Evolutionary conservation across 2,113 vertebrate genomes (phyloP).

Genomic region (Thalassoma bifasciatum): DNA sequence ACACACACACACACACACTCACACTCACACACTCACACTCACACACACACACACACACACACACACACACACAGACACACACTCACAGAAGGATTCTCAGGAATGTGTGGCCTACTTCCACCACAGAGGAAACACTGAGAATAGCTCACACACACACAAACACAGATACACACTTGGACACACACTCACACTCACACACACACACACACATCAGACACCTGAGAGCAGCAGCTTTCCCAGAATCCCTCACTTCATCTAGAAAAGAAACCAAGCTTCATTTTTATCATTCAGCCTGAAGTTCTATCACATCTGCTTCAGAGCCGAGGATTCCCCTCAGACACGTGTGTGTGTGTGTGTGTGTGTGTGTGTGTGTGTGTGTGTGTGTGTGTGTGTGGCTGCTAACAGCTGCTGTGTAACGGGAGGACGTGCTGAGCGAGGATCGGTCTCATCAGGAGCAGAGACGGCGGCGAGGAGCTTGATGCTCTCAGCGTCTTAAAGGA

Average conservation of each 20-base stretch:
- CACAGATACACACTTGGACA: no score
- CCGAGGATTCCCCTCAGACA: not conserved
- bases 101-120: conserved; percentile 58
- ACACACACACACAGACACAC: no score
- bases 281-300: not conserved
- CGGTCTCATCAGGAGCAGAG: not conserved
- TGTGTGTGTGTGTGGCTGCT: not conserved
- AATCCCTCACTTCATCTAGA: not conserved
- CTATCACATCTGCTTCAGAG: not conserved
- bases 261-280: not conserved
- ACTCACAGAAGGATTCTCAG: conserved; percentile 41
- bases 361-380: conserved; percentile 6
- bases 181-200: no score
- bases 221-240: not conserved
- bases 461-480: no score
- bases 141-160: conserved; percentile 9
- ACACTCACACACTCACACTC: no score
- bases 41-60: no score
- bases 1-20: no score
- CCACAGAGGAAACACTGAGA: conserved; percentile 32
- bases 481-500: no score
- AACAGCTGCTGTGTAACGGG: conserved; percentile 18
- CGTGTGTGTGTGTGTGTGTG: conserved; percentile 5
- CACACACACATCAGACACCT: not conserved
- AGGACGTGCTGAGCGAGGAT: not conserved